Evolutionary conservation across 2,113 vertebrate species (phyloP), one percentile per base, ranked within the genome.

Genomic region (Poeciliopsis retropinna): DNA sequence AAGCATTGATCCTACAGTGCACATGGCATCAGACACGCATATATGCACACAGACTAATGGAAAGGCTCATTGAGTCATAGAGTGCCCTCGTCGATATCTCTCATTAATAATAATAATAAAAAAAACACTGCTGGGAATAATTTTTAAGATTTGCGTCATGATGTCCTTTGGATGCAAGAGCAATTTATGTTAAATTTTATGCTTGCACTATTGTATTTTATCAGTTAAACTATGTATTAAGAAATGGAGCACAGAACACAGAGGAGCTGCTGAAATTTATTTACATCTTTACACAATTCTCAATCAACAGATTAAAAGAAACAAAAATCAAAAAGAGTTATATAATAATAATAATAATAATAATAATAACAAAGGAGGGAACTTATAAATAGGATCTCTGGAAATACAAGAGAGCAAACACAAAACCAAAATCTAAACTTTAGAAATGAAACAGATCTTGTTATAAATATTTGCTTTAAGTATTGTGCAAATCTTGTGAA

Each of bases 1-100:
- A 60, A 74, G 75, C 72, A 94, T 93, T 89, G 93, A 94, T 94
- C 88, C 69, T 57, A 67, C 87, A 61, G 83, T 87, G 67, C 79
- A 81, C 87, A 86, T 80, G 76, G 73, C 77, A 78, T 75, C 76
- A 83, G 66, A 83, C 80, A 84, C 73, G 84, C 69, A 85, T 60
- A 25, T 28, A 62, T 17, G 47, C 64, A 73, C 66, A 80, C 11
- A 72, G 39, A 72, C 78, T 85, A 86, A 88, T 76, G 78, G 82
- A 87, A 60, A 3, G 64, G 37, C 80, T 78, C 66, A 72, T 75
- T 61, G 61, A 84, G 69, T 79, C 77, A 88, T 76, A 63, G 77
- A 75, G 80, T 57, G 61, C 80, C 70, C 47, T 37, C 34, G 68
- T 85, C 72, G 47, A 83, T 76, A 79, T 54, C n/a, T 63, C 61